Base-by-base conservation (phyloP, 1,140 invertebrate genomes). In the Heliconius congener region DNA sequence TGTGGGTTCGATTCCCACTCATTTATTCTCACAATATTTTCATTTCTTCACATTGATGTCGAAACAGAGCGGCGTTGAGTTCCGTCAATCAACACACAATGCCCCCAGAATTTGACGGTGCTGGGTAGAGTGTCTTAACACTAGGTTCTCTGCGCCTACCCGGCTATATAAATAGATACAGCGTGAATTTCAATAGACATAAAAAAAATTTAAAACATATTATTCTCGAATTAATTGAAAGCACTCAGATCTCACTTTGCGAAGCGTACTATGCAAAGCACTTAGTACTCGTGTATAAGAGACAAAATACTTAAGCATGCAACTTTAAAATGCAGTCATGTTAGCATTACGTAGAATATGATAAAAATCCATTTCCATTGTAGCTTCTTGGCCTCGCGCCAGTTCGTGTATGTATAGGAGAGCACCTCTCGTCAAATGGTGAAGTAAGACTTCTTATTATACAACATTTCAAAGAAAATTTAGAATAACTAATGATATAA, bases 261-360 rank as follows among this genome's bases (percentile, higher is more conserved):
- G 8, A 66, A 16, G n/a, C 60, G 27, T 66, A 23, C 55, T 57
- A 23, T 11, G 55, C 55, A 71, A 71, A 71, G 37, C 71, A 71
- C 37, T 71, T n/a, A 8, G 71, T 71, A 71, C 30, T 71, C 71
- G 71, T 4, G n/a, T 73, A 77, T 73, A 71, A n/a, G 27, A 75
- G 66, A 71, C 71, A 79, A 79, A 66, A 73, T 74, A 74, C 78
- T 66, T 76, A 76, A 72, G n/a, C 18, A 50, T 77, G 52, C 27
- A 74, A 81, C 34, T 74, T 76, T 74, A 66, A 74, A 75, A 81
- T 55, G 75, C 76, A 78, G 66, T 76, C 42, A 80, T 80, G 78
- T 82, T 77, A 75, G 72, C 73, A 75, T 77, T 82, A 75, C 18
- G 66, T 34, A 60, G 60, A 78, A 78, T 81, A 73, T 78, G 78